Evolutionary conservation across 2,888 invertebrate species (phyloP), one percentile per base, ranked within the genome.

Genomic region (Coelopa pilipes): DNA sequence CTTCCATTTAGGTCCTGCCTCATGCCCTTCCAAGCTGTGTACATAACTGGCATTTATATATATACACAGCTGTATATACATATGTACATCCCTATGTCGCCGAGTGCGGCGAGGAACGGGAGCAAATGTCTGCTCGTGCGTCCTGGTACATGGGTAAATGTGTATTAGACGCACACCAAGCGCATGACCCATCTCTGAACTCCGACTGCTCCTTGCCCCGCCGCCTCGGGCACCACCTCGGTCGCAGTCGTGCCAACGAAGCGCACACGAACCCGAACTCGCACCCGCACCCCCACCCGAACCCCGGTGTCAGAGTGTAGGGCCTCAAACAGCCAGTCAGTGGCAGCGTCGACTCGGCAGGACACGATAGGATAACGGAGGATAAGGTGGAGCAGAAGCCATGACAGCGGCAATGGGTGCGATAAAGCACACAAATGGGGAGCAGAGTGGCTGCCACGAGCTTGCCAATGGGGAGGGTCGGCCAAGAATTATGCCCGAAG

Each of bases 331-430:
- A 67, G 71, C 75, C 77, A 76, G 78, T 77, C 79, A 79, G 80
- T 82, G 82, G 78, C 79, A 81, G 80, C 80, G 79, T 78, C 81
- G 80, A 82, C 82, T 80, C 49, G 15, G 79, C 79, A 78, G 77
- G 77, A 81, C 80, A 81, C 82, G 79, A 83, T 82, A 82, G 82
- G 83, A 82, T 57, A 71, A 65, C 60, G 46, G 78, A 79, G 75
- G 79, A 84, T 81, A 83, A 84, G 85, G 84, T 84, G 85, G 85
- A 83, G 84, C 84, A 84, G 84, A 85, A 84, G 84, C 84, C 82
- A 83, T 82, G 83, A 85, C 83, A 81, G 84, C 82, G 80, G 81
- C 82, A 73, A 62, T 81, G 83, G 60, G 82, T 82, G 82, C 82
- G 81, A 82, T 82, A 81, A 83, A 82, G 80, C 80, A 67, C 53